These are phyloP conservation scores for Epirrhoe tristata DNA, from an alignment of 2,888 invertebrate genomes.

Conservation along the genomic window DNA sequence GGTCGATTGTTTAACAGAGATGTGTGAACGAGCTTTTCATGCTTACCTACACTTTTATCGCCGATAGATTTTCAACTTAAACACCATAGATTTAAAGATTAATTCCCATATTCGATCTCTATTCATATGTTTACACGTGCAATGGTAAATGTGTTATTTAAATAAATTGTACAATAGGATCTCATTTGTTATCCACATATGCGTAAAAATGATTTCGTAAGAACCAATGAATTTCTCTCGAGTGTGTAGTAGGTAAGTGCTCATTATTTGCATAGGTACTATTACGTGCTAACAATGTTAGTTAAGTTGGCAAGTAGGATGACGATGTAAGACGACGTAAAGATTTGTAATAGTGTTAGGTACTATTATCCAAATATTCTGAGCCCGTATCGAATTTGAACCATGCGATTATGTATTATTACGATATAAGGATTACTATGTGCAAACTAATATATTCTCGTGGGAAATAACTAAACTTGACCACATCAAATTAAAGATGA, in stretches of 20 bases:
- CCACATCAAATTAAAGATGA: constrained; percentile 26
- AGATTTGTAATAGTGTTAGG: constrained; percentile 13
- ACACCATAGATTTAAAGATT: constrained; percentile 8
- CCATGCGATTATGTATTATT: constrained; percentile 5
- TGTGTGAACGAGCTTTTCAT: constrained; percentile 41
- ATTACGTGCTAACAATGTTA: background rate
- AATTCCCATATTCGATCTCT: background rate
- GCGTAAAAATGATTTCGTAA: constrained; percentile 24
- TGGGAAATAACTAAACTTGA: constrained; percentile 25
- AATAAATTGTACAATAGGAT: constrained; percentile 32
- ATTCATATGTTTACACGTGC: constrained; percentile 8
- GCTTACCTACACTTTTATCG: constrained; percentile 9
- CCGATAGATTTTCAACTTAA: constrained; percentile 22
- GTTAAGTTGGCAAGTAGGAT: background rate
- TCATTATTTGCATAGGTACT: constrained; percentile 18
- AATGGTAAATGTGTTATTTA: constrained; percentile 28
- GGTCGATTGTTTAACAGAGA: constrained; percentile 37
- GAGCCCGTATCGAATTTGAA: constrained; percentile 4
- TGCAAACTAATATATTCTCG: constrained; percentile 20
- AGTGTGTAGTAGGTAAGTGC: constrained; percentile 5
- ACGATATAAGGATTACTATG: constrained; percentile 17
- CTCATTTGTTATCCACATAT: constrained; percentile 24
- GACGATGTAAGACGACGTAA: background rate
- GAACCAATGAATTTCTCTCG: constrained; percentile 32
- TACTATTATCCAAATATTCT: constrained; percentile 4